Evolutionary conservation across 2,113 vertebrate genomes (phyloP).

Genomic region (Daphoenositta chrysoptera): DNA sequence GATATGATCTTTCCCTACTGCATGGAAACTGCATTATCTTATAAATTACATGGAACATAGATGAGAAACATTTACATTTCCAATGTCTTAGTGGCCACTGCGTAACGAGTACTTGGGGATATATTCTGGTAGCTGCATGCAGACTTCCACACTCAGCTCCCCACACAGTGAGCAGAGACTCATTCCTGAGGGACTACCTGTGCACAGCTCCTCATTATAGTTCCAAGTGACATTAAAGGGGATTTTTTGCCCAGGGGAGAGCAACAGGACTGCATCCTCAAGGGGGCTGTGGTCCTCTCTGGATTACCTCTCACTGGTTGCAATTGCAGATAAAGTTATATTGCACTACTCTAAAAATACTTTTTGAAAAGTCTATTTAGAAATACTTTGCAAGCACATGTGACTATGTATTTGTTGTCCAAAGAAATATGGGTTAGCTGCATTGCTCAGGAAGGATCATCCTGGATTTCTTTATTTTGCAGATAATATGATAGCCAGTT

Average conservation of each 20-base stretch:
- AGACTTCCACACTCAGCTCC: constrained; percentile 33
- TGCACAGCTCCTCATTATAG: neutral
- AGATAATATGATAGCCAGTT: constrained; percentile 47
- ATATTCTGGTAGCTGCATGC: constrained; percentile 50
- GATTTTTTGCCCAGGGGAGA: neutral
- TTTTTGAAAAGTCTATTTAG: constrained; percentile 48
- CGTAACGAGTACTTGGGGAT: constrained; percentile 56
- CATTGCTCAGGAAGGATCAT: constrained; percentile 54
- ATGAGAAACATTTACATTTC: constrained; percentile 62
- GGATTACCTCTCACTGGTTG: constrained; percentile 13
- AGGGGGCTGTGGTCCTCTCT: neutral
- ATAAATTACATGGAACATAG: constrained; percentile 34
- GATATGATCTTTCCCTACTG: constrained; percentile 30
- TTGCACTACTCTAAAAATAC: constrained; percentile 71
- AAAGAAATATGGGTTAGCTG: constrained; percentile 49
- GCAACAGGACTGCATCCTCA: neutral
- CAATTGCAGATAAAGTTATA: constrained; percentile 43
- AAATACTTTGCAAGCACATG: constrained; percentile 34
- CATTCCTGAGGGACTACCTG: constrained; percentile 31
- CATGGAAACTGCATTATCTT: constrained; percentile 65
- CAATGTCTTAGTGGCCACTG: constrained; percentile 56
- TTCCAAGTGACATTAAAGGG: neutral
- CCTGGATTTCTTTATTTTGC: constrained; percentile 66
- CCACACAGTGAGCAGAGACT: constrained; percentile 2
- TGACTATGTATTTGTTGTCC: constrained; percentile 59